Base-by-base conservation (phyloP, 2,797 vertebrate genomes). In the Pipistrellus kuhlii region DNA sequence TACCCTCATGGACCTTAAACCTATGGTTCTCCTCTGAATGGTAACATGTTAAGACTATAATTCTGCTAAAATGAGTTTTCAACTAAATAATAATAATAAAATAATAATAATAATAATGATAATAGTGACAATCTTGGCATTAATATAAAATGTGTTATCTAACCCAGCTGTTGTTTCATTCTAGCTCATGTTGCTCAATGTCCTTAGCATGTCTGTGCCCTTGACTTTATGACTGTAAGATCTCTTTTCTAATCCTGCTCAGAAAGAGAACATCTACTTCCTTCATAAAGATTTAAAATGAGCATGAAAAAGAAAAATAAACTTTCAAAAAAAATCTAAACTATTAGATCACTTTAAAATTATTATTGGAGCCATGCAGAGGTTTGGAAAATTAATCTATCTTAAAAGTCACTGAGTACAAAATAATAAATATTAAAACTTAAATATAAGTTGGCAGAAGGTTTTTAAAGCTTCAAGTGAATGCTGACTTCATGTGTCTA, bases 221-320 rank as follows among this genome's bases (percentile, higher is more conserved):
- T 90, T 96, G 64, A 57, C 25, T 75, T 88, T 80, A 86, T 88
- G 64, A 91, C 8, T 75, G 4, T 8, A 25, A 7, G 8, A 71
- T 27, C 35, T 86, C 12, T 68, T 62, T 85, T 18, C 10, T 38
- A 64, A 62, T 18, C 18, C 21, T 82, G 2, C 46, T 81, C 25
- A 23, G 46, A 8, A 85, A 27, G 6, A 81, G 69, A 35, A 59
- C 6, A 69, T 12, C 30, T 13, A 84, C 6, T 73, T 68, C 3
- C 30, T 89, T 64, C 72, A 57, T 23, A 57, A 84, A 88, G 10
- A 84, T 66, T 85, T 76, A 59, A 91, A 77, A 75, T 57, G 30
- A 85, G 6, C 5, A 6, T 38, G 91, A 53, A 53, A 35, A 17
- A 75, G 21, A 80, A 88, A 21, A 90, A 62, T n/a, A 86, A 89